phyloP scores from a whole-genome alignment of 2,888 invertebrate species.

The Watsonalla binaria region DNA sequence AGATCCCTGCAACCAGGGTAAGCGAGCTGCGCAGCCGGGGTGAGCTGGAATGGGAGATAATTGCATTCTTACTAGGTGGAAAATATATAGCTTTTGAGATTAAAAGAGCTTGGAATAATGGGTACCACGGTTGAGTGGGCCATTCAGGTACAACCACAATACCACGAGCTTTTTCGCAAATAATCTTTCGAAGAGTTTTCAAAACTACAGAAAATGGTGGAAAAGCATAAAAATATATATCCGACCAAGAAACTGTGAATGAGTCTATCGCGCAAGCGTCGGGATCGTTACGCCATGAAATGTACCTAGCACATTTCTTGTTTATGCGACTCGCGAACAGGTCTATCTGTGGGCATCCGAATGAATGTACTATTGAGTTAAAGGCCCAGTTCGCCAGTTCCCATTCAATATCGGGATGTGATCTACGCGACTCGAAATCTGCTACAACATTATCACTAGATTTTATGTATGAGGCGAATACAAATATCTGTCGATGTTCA shows the following conservation, averaged over 20 bases:
- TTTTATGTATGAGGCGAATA: constrained; percentile 10
- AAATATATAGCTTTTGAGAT: background rate
- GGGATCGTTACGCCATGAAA: constrained; percentile 21
- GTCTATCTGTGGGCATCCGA: constrained; percentile 17
- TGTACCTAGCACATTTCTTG: constrained; percentile 15
- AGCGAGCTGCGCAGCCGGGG: constrained; percentile 7
- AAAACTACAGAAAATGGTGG: constrained; percentile 18
- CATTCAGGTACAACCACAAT: constrained; percentile 19
- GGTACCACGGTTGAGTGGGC: constrained; percentile 22
- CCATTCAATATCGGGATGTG: constrained; percentile 10
- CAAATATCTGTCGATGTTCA: constrained; percentile 4
- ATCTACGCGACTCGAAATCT: constrained; percentile 9
- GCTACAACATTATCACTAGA: constrained; percentile 8
- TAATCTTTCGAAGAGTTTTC: constrained; percentile 16
- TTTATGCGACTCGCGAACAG: constrained; percentile 21
- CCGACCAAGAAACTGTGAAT: constrained; percentile 20
- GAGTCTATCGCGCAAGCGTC: constrained; percentile 16
- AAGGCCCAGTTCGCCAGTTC: constrained; percentile 5
- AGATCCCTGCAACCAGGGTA: constrained; percentile 15
- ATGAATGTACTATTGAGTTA: too few species aligned
- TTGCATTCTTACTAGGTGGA: background rate
- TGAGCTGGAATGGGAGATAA: constrained; percentile 6
- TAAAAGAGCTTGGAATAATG: constrained; percentile 8
- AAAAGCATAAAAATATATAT: constrained; percentile 18
- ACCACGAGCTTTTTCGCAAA: constrained; percentile 15